Evolutionary conservation across 2,888 invertebrate genomes (phyloP).

Genomic region (Ophion ellenae): DNA sequence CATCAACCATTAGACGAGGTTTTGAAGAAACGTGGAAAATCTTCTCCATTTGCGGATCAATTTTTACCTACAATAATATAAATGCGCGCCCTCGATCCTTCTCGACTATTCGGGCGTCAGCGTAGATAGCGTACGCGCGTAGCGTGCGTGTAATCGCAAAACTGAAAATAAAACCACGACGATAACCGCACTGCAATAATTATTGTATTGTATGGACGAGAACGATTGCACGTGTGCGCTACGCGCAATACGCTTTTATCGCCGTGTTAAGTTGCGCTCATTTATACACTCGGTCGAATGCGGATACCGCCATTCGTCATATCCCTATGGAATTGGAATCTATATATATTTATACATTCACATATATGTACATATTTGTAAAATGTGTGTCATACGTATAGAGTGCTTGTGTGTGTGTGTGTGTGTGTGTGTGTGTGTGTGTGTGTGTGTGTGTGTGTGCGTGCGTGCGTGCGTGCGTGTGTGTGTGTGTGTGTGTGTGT

Average conservation of each 20-base stretch:
- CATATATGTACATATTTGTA: too few species aligned
- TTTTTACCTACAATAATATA: not conserved
- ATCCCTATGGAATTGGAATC: not conserved
- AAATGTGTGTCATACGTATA: too few species aligned
- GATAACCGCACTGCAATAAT: not conserved
- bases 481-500: too few species aligned
- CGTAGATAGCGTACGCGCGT: not conserved
- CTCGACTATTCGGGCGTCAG: not conserved
- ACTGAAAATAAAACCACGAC: not conserved
- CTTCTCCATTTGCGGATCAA: not conserved
- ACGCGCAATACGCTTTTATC: not conserved
- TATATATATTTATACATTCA: too few species aligned
- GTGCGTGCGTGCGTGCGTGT: too few species aligned
- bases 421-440: too few species aligned
- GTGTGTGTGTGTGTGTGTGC: too few species aligned
- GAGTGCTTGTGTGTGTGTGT: too few species aligned
- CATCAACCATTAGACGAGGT: not conserved
- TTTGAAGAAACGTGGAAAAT: not conserved
- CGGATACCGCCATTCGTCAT: not conserved
- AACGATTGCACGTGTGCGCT: not conserved
- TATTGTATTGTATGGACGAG: not conserved
- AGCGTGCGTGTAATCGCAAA: not conserved
- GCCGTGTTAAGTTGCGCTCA: not conserved
- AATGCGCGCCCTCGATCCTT: not conserved
- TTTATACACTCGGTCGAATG: not conserved